phyloP scores from a whole-genome alignment of 1,140 invertebrate species.

The Pseudomyrmex dendroicus region DNA sequence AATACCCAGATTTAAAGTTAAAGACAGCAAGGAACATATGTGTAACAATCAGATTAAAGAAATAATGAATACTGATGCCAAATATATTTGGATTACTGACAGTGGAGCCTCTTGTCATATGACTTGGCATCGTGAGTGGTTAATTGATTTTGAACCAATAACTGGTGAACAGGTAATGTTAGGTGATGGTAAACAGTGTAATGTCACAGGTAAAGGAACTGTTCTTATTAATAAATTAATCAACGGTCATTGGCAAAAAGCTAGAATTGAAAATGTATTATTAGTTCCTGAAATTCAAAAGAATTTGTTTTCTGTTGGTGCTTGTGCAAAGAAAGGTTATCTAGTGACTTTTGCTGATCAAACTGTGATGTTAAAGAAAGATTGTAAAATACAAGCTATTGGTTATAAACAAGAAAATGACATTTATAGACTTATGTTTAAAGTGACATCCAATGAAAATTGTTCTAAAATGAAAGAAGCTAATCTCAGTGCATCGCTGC shows the following conservation, averaged over 20 bases:
- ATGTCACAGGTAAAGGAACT: not conserved
- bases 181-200: not conserved
- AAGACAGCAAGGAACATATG: no score
- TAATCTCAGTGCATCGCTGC: constrained; percentile 37
- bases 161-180: not conserved
- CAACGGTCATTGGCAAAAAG: not conserved
- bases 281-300: constrained; percentile 60
- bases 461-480: not conserved
- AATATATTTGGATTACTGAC: no score
- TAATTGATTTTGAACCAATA: no score
- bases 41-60: no score
- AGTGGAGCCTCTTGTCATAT: no score
- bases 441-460: not conserved
- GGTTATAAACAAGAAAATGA: constrained; percentile 60
- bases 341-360: constrained; percentile 59
- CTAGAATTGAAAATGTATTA: constrained; percentile 55
- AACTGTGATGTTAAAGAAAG: constrained; percentile 36
- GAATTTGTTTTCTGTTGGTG: constrained; percentile 74
- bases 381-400: constrained; percentile 34
- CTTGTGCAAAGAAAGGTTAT: constrained; percentile 55
- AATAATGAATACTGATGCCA: no score
- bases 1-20: no score
- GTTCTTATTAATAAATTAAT: not conserved
- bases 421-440: constrained; percentile 60
- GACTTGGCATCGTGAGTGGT: no score